phyloP scores from a whole-genome alignment of 2,113 vertebrate species.

The Scytalopus superciliaris region DNA sequence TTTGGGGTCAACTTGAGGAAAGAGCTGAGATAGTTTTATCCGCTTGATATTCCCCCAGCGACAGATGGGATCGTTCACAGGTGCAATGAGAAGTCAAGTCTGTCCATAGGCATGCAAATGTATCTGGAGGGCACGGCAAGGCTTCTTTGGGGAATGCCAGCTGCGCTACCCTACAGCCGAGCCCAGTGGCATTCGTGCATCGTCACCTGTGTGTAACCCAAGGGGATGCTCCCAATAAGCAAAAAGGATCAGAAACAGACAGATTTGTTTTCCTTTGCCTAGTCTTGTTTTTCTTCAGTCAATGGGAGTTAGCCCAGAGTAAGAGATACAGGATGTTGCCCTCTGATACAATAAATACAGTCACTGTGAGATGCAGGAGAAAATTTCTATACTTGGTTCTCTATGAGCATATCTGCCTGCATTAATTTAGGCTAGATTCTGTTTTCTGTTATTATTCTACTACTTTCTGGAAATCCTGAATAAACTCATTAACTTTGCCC shows the following conservation, averaged over 20 bases:
- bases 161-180: background rate
- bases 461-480: background rate
- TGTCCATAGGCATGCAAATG: background rate
- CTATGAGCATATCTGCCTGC: background rate
- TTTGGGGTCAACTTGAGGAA: background rate
- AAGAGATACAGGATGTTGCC: background rate
- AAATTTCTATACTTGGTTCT: background rate
- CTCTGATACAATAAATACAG: background rate
- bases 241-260: background rate
- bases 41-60: background rate
- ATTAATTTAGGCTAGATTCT: background rate
- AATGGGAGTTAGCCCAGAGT: background rate
- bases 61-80: background rate
- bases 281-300: background rate
- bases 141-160: background rate
- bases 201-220: background rate
- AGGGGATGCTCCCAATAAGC: background rate
- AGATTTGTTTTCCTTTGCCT: background rate
- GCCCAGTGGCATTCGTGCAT: background rate
- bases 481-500: background rate
- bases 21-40: background rate
- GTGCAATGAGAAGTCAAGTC: background rate
- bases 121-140: background rate
- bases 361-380: background rate
- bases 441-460: background rate